Evolutionary conservation across 2,797 vertebrate species (phyloP).

Genomic region (Spinus olivaceus): DNA sequence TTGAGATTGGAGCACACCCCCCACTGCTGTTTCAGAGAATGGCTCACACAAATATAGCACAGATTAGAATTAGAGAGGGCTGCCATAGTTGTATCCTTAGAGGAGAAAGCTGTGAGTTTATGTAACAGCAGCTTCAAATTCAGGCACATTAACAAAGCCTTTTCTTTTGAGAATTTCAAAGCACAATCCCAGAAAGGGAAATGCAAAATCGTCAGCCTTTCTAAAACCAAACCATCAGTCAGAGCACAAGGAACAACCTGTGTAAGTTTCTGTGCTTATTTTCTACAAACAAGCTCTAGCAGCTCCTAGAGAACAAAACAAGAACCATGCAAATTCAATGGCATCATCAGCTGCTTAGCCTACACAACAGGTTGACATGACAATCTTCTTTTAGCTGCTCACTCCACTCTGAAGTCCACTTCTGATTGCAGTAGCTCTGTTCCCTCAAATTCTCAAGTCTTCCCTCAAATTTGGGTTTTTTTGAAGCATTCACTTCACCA

Average conservation of each 20-base stretch:
- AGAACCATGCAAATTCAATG: neutral
- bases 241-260: neutral
- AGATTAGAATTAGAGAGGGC: neutral
- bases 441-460: neutral
- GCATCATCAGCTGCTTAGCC: neutral
- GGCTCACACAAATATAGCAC: neutral
- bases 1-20: neutral
- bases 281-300: neutral
- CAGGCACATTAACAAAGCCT: neutral
- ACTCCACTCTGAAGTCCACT: neutral
- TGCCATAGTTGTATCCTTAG: neutral
- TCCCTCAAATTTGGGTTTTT: neutral
- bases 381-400: neutral
- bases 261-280: neutral
- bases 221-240: rapidly evolving
- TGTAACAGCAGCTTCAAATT: neutral
- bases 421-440: neutral
- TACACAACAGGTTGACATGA: neutral
- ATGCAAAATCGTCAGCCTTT: neutral
- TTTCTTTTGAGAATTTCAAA: neutral
- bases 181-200: neutral
- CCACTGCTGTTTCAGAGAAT: neutral
- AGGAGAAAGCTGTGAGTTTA: neutral
- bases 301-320: neutral
- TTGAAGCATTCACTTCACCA: neutral